A percentile compares a stretch with the other conserved stretches of the same genome.
Conservation (phyloP, 2,888 invertebrate species). For the Ophion costatus region DNA sequence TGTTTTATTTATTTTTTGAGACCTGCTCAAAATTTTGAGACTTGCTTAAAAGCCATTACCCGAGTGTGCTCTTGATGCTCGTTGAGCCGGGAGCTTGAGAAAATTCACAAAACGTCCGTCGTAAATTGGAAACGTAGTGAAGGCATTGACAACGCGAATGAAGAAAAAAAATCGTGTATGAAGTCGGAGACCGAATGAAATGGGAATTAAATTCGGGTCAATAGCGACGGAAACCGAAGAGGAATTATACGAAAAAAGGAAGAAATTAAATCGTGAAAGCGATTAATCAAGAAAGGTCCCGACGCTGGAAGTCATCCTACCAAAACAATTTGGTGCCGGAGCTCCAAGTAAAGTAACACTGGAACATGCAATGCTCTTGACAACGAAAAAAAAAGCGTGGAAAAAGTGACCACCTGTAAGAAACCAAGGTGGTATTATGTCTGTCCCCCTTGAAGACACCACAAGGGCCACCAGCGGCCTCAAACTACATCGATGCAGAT, state of each 20-base stretch:
- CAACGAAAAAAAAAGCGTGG: slow-evolving; percentile 27
- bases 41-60: no score
- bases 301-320: slow-evolving; percentile 72
- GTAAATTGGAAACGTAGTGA: neutral
- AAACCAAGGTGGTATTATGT: slow-evolving; percentile 29
- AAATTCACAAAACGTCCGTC: no score
- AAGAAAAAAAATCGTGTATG: neutral
- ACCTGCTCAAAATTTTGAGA: no score
- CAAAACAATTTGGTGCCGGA: slow-evolving; percentile 70
- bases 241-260: slow-evolving; percentile 64
- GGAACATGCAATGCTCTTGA: slow-evolving; percentile 59
- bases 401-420: slow-evolving; percentile 52
- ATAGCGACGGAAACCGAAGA: slow-evolving; percentile 67
- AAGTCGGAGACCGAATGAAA: neutral
- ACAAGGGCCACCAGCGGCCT: slow-evolving; percentile 27
- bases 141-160: neutral
- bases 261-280: slow-evolving; percentile 73
- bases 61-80: no score
- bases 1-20: no score
- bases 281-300: slow-evolving; percentile 68
- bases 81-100: no score
- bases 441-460: slow-evolving; percentile 25
- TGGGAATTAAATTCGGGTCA: slow-evolving; percentile 67
- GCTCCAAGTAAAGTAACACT: slow-evolving; percentile 38
- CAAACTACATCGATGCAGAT: slow-evolving; percentile 7